phyloP scores from a whole-genome alignment of 2,888 invertebrate species.

The Agonopterix subpropinquella region DNA sequence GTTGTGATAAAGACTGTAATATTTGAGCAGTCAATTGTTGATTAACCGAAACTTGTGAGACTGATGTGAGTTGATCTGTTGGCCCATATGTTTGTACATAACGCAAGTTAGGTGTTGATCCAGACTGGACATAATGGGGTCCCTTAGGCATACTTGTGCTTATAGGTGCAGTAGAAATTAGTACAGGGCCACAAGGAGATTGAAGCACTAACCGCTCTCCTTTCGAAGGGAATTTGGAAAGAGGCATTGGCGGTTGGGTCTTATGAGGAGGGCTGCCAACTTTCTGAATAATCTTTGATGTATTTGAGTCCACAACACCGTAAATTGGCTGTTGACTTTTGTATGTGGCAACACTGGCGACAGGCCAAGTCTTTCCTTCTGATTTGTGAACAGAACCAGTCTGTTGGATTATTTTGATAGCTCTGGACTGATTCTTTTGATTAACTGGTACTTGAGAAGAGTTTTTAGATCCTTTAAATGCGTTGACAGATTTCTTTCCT shows the following conservation, averaged over 20 bases:
- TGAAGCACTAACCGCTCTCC: constrained; percentile 61
- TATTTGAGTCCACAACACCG: constrained; percentile 50
- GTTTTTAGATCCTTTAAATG: constrained; percentile 57
- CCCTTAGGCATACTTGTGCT: constrained; percentile 58
- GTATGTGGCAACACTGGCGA: constrained; percentile 49
- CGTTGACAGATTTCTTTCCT: constrained; percentile 56
- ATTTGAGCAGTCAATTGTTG: constrained; percentile 79
- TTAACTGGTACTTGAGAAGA: constrained; percentile 32
- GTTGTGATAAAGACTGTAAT: constrained; percentile 72
- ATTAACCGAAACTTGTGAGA: constrained; percentile 74
- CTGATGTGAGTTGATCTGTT: constrained; percentile 50
- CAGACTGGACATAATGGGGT: constrained; percentile 67
- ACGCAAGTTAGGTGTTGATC: constrained; percentile 59
- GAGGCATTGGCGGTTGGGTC: constrained; percentile 36
- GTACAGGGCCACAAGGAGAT: constrained; percentile 62
- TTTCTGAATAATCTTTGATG: constrained; percentile 65
- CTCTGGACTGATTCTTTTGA: constrained; percentile 64
- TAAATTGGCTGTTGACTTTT: constrained; percentile 51
- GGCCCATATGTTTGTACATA: constrained; percentile 62
- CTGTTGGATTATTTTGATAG: constrained; percentile 75
- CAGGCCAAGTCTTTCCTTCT: constrained; percentile 59
- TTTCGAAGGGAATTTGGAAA: constrained; percentile 52
- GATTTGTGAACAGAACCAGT: constrained; percentile 55
- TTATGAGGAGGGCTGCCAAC: constrained; percentile 63
- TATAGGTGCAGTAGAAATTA: constrained; percentile 59